Evolutionary conservation across 2,797 vertebrate species (phyloP), one percentile per base, ranked within the genome.

Genomic region (Masticophis lateralis): DNA sequence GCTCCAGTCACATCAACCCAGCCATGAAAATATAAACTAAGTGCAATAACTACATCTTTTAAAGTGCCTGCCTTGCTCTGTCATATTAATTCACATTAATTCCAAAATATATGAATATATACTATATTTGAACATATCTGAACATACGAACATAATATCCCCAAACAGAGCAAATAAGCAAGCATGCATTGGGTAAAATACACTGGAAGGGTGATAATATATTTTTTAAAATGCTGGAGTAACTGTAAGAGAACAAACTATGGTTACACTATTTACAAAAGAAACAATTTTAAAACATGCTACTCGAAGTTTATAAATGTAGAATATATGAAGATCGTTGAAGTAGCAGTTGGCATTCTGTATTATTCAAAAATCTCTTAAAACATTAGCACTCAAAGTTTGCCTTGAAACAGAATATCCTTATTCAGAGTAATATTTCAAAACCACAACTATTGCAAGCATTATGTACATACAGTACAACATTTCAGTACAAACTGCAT

Each of bases 191-290:
- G 0, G 87, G 28, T 92, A 90, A 8, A 63, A 53, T 57, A 83
- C 79, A 88, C 90, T 89, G 61, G 66, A 96, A 93, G 28, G 6
- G 20, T 22, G 51, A 25, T 92, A 56, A 93, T 83, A 6, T 53
- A 87, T 53, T 89, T 90, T 56, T 88, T 63, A 13, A 59, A 92
- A 53, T 47, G 20, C 91, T 95, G 89, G 43, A 93, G 92, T 92
- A 63, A 94, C 96, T 83, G 94, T 92, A 94, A 95, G 59, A 92
- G 1, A 91, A 59, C 10, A 93, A 59, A 27, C 20, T 92, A 89
- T 83, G 86, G 25, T 61, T 87, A 83, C 90, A 79, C 86, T 69
- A 92, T 28, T 92, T 91, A 92, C 93, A 93, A 92, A 59, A 79
- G 88, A 94, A 92, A 95, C 74, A 27, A 57, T 10, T 3, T 93